Evolutionary conservation across 2,888 invertebrate genomes (phyloP).

Genomic region (Megaustenia siamemsis): DNA sequence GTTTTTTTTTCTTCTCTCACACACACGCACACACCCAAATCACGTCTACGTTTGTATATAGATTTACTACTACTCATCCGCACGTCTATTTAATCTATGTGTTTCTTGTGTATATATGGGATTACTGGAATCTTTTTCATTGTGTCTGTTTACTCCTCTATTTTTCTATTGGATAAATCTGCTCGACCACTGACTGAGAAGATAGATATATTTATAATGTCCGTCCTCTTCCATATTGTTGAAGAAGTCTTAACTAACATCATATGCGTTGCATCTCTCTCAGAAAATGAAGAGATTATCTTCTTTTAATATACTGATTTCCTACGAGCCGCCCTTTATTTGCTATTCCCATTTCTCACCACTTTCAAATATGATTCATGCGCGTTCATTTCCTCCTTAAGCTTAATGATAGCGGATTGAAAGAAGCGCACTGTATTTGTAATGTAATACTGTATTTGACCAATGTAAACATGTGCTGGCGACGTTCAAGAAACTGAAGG

Average conservation of each 20-base stretch:
- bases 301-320: slow-evolving; percentile 44
- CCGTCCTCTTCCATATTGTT: background rate
- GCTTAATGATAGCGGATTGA: slow-evolving; percentile 14
- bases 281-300: slow-evolving; percentile 43
- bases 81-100: too few species aligned
- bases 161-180: background rate
- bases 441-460: background rate
- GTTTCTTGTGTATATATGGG: too few species aligned
- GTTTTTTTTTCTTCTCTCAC: background rate
- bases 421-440: slow-evolving; percentile 6
- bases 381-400: slow-evolving; percentile 17
- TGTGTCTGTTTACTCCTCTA: background rate
- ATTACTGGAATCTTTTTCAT: too few species aligned
- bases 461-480: background rate
- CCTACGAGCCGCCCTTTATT: background rate
- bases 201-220: slow-evolving; percentile 31
- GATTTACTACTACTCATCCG: too few species aligned
- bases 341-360: slow-evolving; percentile 23
- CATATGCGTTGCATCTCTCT: background rate
- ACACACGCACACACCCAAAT: too few species aligned
- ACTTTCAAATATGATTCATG: slow-evolving; percentile 17
- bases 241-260: slow-evolving; percentile 15
- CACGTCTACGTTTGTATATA: too few species aligned
- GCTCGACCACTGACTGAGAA: too few species aligned
- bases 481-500: background rate